Conservation (phyloP, 2,797 vertebrate species). For the Parauchenoglanis punctatus region DNA sequence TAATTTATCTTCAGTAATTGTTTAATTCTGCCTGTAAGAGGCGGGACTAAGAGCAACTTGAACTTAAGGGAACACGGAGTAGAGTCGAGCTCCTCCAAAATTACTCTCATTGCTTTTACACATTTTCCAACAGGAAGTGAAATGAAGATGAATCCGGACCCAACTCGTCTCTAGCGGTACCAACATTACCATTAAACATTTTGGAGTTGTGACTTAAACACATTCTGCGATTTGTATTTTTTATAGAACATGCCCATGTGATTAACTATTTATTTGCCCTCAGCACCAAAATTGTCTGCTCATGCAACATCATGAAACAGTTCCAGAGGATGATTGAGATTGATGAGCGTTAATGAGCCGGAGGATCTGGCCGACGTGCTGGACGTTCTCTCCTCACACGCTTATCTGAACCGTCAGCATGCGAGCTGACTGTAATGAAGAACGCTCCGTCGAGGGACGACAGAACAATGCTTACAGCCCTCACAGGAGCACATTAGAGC, state of each 20-base stretch:
- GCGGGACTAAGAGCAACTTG: no score
- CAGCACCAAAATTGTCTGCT: neutral
- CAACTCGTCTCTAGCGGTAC: neutral
- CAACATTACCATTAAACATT: neutral
- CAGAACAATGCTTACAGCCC: conserved; percentile 15
- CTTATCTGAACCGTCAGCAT: conserved; percentile 2
- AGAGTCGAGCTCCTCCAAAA: neutral
- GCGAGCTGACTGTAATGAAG: conserved; percentile 27
- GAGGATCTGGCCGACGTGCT: neutral
- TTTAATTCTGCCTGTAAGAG: no score
- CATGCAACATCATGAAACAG: neutral
- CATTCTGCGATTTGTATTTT: neutral
- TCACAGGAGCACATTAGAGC: conserved; percentile 44
- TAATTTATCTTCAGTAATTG: no score
- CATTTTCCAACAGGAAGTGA: neutral
- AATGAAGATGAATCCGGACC: neutral
- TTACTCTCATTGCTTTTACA: neutral
- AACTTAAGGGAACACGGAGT: no score
- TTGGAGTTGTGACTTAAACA: neutral
- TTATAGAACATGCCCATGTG: neutral
- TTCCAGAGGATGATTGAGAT: conserved; percentile 10
- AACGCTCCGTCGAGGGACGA: neutral
- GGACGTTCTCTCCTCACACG: neutral
- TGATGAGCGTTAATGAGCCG: conserved; percentile 8
- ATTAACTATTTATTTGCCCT: neutral